These are phyloP conservation scores for Siphonodentalium dalli DNA, from an alignment of 2,888 invertebrate species.

Conservation along the genomic window DNA sequence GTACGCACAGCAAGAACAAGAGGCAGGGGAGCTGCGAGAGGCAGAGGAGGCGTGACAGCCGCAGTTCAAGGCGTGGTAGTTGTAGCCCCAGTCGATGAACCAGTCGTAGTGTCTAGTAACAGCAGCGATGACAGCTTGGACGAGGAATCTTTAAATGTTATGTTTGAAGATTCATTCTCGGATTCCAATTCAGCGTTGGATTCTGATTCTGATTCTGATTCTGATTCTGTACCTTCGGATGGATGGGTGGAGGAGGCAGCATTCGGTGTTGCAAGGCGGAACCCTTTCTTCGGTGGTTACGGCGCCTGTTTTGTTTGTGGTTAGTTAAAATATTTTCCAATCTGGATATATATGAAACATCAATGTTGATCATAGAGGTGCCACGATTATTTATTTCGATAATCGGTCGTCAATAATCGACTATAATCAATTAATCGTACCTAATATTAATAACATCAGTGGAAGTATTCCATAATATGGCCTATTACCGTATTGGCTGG, in stretches of 20 bases:
- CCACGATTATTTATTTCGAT: no score
- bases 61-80: conserved; percentile 6
- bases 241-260: conserved; percentile 55
- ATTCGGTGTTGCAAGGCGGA: no score
- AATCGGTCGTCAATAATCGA: no score
- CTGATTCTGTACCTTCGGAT: neutral
- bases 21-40: conserved; percentile 9
- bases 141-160: conserved; percentile 23
- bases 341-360: no score
- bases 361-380: no score
- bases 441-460: no score
- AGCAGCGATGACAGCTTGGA: conserved; percentile 16
- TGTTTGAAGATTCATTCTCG: no score
- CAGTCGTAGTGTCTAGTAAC: conserved; percentile 1
- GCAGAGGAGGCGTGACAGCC: conserved; percentile 11
- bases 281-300: conserved; percentile 72
- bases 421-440: no score
- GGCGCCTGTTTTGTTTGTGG: conserved; percentile 72
- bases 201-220: no score
- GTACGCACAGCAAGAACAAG: conserved; percentile 9
- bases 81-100: conserved; percentile 5
- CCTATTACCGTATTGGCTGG: no score
- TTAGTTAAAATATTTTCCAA: no score
- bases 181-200: neutral
- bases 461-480: no score